Conservation (phyloP, 2,797 vertebrate species). For the Enteromius trimaculatus region DNA sequence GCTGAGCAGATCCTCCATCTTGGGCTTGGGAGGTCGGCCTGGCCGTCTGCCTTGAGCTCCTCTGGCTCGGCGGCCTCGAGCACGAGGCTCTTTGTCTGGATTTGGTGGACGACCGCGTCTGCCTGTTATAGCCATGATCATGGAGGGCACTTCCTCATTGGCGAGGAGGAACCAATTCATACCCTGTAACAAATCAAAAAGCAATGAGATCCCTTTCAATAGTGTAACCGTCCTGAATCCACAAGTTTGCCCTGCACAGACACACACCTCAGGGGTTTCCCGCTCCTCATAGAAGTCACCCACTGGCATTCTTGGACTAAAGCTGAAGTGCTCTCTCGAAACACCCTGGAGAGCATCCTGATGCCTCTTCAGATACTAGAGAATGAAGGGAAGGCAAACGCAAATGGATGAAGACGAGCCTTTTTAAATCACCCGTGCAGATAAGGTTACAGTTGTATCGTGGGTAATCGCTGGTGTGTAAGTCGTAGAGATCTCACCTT, state of each 20-base stretch:
- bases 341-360: conserved; percentile 71
- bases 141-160: conserved; percentile 92
- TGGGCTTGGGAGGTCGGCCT: conserved; percentile 90
- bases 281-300: conserved; percentile 96
- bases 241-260: background rate
- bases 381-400: background rate
- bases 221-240: background rate
- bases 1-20: conserved; percentile 87
- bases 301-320: conserved; percentile 96
- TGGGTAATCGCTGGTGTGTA: background rate
- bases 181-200: conserved; percentile 77
- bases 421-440: background rate
- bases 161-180: conserved; percentile 87
- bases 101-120: conserved; percentile 94
- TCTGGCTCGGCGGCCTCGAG: conserved; percentile 66
- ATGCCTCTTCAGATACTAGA: conserved; percentile 90
- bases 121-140: conserved; percentile 97
- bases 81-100: conserved; percentile 82
- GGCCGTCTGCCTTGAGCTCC: conserved; percentile 83
- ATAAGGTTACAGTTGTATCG: background rate
- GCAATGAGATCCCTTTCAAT: background rate
- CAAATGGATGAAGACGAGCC: background rate
- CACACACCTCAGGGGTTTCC: conserved; percentile 86
- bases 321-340: conserved; percentile 95
- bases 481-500: conserved; percentile 79